Base-by-base conservation (phyloP, 2,113 vertebrate genomes). In the Cinclus mexicanus region DNA sequence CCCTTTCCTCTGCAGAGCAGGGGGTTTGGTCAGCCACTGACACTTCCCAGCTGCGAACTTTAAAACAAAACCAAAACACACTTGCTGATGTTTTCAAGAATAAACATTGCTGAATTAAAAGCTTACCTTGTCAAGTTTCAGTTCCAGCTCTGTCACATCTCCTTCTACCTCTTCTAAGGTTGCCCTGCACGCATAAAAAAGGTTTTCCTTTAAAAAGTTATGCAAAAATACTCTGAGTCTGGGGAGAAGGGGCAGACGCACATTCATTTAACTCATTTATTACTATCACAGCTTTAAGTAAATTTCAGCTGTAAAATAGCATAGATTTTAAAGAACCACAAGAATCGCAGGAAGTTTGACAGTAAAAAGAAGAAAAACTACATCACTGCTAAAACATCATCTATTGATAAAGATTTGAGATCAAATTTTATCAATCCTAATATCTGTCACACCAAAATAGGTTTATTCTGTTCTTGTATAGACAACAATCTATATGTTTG, bases 81-180 rank as follows among this genome's bases (percentile, higher is more conserved):
- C 22, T 16, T 72, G 56, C 5, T 23, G 24, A 14, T 12, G 28
- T 29, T 86, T 81, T 71, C 29, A 71, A 82, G 39, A 85, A 35
- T 7, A 33, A 49, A 28, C 20, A 4, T 0, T 9, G 28, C 0
- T 59, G 81, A 81, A 69, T 60, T 77, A 72, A 83, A 87, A 97
- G 94, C 97, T 98, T 97, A 99, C 99, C 99, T 99, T 99, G 97
- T 99, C 99, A n/a, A 99, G 98, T 95, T 99, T 99, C 90, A 99
- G 98, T 97, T 99, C 99, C 97, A 99, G 97, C 97, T 99, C 99
- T 10, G 99, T 97, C 95, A 99, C 99, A 97, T 99, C 99, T 90
- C 99, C 99, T 97, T 99, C 99, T 86, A 99, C 99, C 97, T 99
- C 99, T 98, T 99, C 99, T 97, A 99, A 98, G 94, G 99, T 98